A percentile compares a stretch with the other conserved stretches of the same genome.
phyloP scores from a whole-genome alignment of 2,797 vertebrate species.

The Hylomyscus alleni region DNA sequence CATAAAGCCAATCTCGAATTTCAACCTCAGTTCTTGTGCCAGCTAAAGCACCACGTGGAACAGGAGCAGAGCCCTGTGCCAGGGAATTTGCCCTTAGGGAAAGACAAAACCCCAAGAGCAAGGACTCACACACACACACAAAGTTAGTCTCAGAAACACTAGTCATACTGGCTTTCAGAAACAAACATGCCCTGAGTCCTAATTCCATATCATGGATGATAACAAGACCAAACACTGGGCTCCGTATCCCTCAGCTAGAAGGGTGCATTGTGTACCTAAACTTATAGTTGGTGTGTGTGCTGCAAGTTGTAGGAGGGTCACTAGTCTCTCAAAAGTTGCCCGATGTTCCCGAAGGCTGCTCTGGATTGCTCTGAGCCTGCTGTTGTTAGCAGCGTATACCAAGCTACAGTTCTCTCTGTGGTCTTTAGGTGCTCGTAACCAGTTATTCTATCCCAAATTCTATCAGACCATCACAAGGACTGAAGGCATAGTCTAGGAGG shows the following conservation, averaged over 20 bases:
- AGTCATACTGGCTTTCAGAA: slow-evolving; percentile 21
- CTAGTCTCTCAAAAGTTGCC: background rate
- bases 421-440: background rate
- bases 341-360: background rate
- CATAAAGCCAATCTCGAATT: slow-evolving; percentile 82
- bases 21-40: slow-evolving; percentile 77
- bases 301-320: background rate
- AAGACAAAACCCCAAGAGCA: slow-evolving; percentile 61
- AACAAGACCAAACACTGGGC: slow-evolving; percentile 66
- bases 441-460: background rate
- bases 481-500: slow-evolving; percentile 8
- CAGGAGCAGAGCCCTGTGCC: slow-evolving; percentile 59
- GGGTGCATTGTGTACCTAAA: background rate
- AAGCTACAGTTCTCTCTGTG: background rate
- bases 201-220: slow-evolving; percentile 67
- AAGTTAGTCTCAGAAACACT: slow-evolving; percentile 66
- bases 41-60: slow-evolving; percentile 62
- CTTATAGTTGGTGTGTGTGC: background rate
- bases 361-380: background rate
- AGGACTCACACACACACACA: slow-evolving; percentile 3
- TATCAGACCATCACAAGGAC: background rate
- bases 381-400: background rate
- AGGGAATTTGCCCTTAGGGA: slow-evolving; percentile 62
- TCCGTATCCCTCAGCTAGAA: background rate
- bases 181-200: slow-evolving; percentile 14